Evolutionary conservation across 2,888 invertebrate species (phyloP), one percentile per base, ranked within the genome.

Genomic region (Watsonalla binaria): DNA sequence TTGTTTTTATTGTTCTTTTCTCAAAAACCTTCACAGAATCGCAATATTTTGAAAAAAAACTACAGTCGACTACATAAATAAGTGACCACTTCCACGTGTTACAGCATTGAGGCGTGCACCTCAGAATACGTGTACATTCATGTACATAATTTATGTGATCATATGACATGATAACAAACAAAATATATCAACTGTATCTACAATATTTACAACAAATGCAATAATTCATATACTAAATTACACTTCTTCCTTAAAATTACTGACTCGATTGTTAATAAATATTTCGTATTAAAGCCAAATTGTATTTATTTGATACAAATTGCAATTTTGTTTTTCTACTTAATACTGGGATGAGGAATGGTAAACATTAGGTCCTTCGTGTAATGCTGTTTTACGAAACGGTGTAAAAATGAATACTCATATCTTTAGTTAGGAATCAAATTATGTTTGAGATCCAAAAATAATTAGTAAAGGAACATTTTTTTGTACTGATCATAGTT

Each of bases 251-350:
- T 88, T 87, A 88, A 73, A 80, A 82, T 79, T 89, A 90, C 76
- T 90, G 90, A 90, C 90, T 90, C 78, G 84, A 70, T 86, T 89
- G 24, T 74, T 75, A 68, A 82, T 82, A 83, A 81, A 82, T 80
- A 81, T 78, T 81, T 75, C 71, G 69, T 72, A 76, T 82, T 83
- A 84, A 84, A 84, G 82, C 84, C 82, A 79, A 83, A 74, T 76
- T 64, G 65, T 66, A 66, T 66, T 66, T 63, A 70, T 64, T 70
- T 70, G 69, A 65, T 59, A 68, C 67, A 63, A 60, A 65, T 53
- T 57, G 57, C 54, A 55, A 63, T 62, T 62, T 61, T n/a, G n/a
- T n/a, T 66, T 66, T 58, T 58, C 65, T 65, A 57, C 66, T 59
- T 85, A 83, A 83, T 82, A 84, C 86, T 86, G 82, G 78, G 72